Conservation (phyloP, 2,888 invertebrate species). For the Xanthia icteritia region DNA sequence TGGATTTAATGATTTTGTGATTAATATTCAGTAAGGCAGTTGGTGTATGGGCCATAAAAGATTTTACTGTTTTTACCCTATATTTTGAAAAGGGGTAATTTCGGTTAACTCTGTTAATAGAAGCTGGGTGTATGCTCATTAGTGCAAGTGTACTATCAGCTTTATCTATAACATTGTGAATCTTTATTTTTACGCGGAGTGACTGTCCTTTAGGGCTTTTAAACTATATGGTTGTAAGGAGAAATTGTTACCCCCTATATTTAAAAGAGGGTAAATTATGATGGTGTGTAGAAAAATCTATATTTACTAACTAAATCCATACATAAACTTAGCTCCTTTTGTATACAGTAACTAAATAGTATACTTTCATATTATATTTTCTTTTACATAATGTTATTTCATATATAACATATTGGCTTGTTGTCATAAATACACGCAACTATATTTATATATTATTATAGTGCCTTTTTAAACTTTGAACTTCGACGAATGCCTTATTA, state of each 20-base stretch:
- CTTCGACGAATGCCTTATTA: conserved; percentile 68
- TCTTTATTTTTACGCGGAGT: conserved; percentile 36
- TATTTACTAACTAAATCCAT: conserved; percentile 27
- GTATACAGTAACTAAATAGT: conserved; percentile 52
- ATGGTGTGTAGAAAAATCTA: neutral
- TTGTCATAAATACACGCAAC: conserved; percentile 55
- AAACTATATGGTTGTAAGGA: neutral
- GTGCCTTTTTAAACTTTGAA: conserved; percentile 66
- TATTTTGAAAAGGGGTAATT: conserved; percentile 26
- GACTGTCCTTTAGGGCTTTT: neutral
- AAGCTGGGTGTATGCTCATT: conserved; percentile 49
- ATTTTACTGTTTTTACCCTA: conserved; percentile 35
- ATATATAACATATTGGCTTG: conserved; percentile 58
- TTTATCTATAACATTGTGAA: conserved; percentile 14
- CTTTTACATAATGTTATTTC: conserved; percentile 60
- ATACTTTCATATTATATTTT: conserved; percentile 58
- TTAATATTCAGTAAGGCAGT: conserved; percentile 6
- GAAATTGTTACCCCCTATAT: neutral
- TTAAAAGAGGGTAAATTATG: conserved; percentile 7
- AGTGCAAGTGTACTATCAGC: conserved; percentile 47
- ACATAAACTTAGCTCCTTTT: conserved; percentile 25
- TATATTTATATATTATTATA: conserved; percentile 58
- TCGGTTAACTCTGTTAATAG: conserved; percentile 27
- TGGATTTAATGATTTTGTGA: conserved; percentile 28
- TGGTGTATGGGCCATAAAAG: conserved; percentile 28